These are phyloP conservation scores for Pseudochirops corinnae DNA, from an alignment of 2,797 vertebrate species.

Conservation along the genomic window DNA sequence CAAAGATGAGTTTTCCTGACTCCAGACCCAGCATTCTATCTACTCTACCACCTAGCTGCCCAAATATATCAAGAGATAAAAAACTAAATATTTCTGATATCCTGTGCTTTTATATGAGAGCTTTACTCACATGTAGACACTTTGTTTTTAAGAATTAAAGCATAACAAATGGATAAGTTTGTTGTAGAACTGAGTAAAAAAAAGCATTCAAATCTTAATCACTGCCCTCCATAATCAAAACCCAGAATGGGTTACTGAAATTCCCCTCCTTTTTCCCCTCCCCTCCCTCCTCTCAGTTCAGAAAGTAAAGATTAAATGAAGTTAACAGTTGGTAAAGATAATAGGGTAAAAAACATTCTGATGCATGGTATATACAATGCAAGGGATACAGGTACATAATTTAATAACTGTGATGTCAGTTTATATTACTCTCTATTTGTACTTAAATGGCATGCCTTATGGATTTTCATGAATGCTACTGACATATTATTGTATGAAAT, in stretches of 20 bases:
- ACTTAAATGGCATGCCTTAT: slow-evolving; percentile 24
- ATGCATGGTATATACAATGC: slow-evolving; percentile 10
- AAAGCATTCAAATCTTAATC: slow-evolving; percentile 19
- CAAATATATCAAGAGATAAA: background rate
- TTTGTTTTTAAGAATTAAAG: slow-evolving; percentile 50
- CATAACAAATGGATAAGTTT: slow-evolving; percentile 6
- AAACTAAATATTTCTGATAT: background rate
- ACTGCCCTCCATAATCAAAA: slow-evolving; percentile 55
- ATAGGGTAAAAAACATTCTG: slow-evolving; percentile 26
- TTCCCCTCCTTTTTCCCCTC: slow-evolving; percentile 21
- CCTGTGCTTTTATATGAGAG: slow-evolving; percentile 34
- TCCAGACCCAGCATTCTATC: background rate
- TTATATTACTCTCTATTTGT: slow-evolving; percentile 3
- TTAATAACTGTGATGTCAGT: slow-evolving; percentile 28
- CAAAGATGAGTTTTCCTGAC: background rate
- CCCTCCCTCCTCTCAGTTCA: slow-evolving; percentile 17
- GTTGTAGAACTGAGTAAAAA: slow-evolving; percentile 6
- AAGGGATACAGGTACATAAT: background rate
- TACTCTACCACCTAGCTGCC: background rate
- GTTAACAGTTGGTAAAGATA: slow-evolving; percentile 28
- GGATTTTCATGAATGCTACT: background rate
- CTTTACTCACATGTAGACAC: slow-evolving; percentile 39
- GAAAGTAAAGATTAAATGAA: slow-evolving; percentile 37
- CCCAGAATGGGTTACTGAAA: slow-evolving; percentile 29
- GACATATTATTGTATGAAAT: slow-evolving; percentile 43